A percentile compares a stretch with the other conserved stretches of the same genome.
These are phyloP conservation scores for Aplodontia rufa DNA, from an alignment of 2,113 vertebrate species.

Conservation along the genomic window DNA sequence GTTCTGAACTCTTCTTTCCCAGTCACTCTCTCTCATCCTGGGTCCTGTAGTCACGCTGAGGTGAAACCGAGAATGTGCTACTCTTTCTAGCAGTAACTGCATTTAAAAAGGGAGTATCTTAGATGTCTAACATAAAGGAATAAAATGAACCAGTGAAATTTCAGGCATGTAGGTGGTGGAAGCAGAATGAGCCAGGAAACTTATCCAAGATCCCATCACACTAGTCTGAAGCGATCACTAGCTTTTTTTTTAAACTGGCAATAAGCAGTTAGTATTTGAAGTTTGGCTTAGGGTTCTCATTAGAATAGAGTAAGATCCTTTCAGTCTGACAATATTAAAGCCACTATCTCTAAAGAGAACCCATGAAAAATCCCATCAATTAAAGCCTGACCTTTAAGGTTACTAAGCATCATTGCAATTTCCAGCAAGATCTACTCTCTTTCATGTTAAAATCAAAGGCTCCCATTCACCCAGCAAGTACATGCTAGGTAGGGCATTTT, in stretches of 20 bases:
- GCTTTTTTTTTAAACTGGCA: not conserved
- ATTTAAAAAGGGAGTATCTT: not conserved
- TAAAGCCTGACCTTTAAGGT: not conserved
- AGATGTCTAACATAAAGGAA: not conserved
- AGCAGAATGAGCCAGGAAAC: not conserved
- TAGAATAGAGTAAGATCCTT: not conserved
- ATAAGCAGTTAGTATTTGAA: not conserved
- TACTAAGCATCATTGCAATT: not conserved
- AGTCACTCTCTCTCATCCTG: not conserved
- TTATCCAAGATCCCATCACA: not conserved
- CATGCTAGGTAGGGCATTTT: not conserved
- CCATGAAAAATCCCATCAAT: not conserved
- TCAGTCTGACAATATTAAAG: slow-evolving; percentile 48
- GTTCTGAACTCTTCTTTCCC: not conserved
- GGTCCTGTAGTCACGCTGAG: not conserved
- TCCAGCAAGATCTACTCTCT: not conserved
- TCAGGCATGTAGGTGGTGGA: not conserved
- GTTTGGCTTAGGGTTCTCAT: slow-evolving; percentile 13
- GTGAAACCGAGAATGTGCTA: not conserved
- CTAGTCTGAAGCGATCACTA: not conserved
- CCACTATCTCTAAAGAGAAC: not conserved
- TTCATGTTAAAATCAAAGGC: not conserved
- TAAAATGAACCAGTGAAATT: not conserved
- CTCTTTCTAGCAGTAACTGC: not conserved
- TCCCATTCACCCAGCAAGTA: not conserved